phyloP scores from a whole-genome alignment of 2,113 vertebrate genomes.

The Oplegnathus fasciatus region DNA sequence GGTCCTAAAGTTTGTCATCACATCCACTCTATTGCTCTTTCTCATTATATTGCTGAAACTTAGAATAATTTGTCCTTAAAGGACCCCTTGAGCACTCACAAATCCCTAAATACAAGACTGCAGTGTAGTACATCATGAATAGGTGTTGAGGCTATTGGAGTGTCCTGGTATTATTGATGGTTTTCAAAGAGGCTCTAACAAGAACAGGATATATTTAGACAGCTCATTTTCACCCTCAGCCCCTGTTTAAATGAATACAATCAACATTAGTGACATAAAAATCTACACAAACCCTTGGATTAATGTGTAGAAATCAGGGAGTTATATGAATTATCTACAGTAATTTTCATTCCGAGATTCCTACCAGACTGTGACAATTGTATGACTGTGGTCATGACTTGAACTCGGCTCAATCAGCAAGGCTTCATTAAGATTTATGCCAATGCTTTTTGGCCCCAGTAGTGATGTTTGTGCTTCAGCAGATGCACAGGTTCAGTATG shows the following conservation, averaged over 20 bases:
- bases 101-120: not conserved
- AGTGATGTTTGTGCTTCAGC: slow-evolving; percentile 18
- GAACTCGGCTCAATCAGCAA: slow-evolving; percentile 12
- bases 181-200: slow-evolving; percentile 1
- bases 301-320: not conserved
- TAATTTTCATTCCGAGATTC: not conserved
- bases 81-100: not conserved
- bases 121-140: not conserved
- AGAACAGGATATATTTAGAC: slow-evolving; percentile 4
- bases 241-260: not conserved
- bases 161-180: slow-evolving; percentile 6
- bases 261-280: not conserved
- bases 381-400: not conserved
- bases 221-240: not conserved
- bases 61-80: slow-evolving; percentile 43
- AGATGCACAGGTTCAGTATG: slow-evolving; percentile 24
- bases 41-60: slow-evolving; percentile 10
- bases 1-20: slow-evolving; percentile 19
- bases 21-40: slow-evolving; percentile 16
- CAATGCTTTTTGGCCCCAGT: not conserved
- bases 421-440: slow-evolving; percentile 15
- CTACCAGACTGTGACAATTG: not conserved
- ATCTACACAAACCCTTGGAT: not conserved
- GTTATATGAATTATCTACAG: not conserved
- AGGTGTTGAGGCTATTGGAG: not conserved